Base-by-base conservation (phyloP, 2,113 vertebrate species). In the Echinops telfairi region DNA sequence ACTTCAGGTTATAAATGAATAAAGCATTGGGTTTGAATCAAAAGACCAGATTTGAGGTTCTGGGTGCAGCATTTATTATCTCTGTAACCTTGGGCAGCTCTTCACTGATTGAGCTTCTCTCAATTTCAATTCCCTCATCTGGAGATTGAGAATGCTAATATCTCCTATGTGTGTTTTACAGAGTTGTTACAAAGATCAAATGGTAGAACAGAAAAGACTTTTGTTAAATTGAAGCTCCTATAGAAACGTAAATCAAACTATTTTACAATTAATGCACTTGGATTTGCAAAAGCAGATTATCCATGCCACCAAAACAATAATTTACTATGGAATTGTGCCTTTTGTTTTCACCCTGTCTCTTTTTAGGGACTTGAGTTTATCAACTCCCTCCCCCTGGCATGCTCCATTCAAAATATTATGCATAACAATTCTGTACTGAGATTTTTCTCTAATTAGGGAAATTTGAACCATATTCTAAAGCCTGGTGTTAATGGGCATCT, bases 1-100 rank as follows among this genome's bases (percentile, higher is more conserved):
- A 43, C 71, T 93, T 76, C 75, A 90, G n/a, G 76, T 88, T 95
- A 79, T 53, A 83, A 78, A 31, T 43, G 23, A 88, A 92, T 36
- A 73, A 23, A 71, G 0, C 40, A 33, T 36, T 80, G 58, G 64
- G 33, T 85, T 87, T 43, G n/a, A 83, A 76, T 94, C 64, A 87
- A 76, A 91, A 87, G 31, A 36, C 85, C 91, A 94, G 70, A 66
- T 88, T 95, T 88, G 75, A 93, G 9, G 79, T 91, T 70, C 85
- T 89, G 88, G 70, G 36, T n/a, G 25, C 5, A 68, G 40, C 31
- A 81, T 17, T 86, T 76, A 36, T 6, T 86, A 80, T 83, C 19
- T 15, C 62, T 85, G 0, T 79, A 90, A 93, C 20, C 19, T 90
- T 90, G 75, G 29, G 7, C 4, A 89, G 15, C 64, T 82, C 62